Percentiles rank a stretch among this genome's conserved stretches.
These are phyloP conservation scores for Spodoptera littoralis DNA, from an alignment of 2,888 invertebrate species.

Conservation along the genomic window DNA sequence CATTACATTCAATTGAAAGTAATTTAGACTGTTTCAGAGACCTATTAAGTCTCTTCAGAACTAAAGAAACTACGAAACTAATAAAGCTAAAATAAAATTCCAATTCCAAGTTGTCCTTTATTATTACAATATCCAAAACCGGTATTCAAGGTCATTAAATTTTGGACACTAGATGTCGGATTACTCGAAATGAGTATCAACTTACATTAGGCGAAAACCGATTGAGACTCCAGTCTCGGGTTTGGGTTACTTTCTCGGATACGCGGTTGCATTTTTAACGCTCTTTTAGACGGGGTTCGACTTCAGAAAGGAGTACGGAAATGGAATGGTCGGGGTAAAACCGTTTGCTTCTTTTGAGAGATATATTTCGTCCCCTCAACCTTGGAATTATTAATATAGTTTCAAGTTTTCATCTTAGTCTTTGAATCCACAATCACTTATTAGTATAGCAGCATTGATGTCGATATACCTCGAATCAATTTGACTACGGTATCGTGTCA, in stretches of 20 bases:
- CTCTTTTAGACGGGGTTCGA: conserved; percentile 33
- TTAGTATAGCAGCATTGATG: conserved; percentile 11
- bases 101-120: neutral
- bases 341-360: conserved; percentile 14
- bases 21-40: conserved; percentile 15
- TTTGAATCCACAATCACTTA: conserved; percentile 13
- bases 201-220: conserved; percentile 33
- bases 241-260: conserved; percentile 34
- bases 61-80: neutral
- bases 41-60: neutral
- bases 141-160: conserved; percentile 10
- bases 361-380: conserved; percentile 10
- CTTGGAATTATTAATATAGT: conserved; percentile 16
- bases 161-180: conserved; percentile 1
- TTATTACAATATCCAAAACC: conserved; percentile 12
- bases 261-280: conserved; percentile 49
- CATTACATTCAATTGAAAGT: conserved; percentile 24
- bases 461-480: conserved; percentile 24
- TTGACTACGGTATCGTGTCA: conserved; percentile 34
- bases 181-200: conserved; percentile 24
- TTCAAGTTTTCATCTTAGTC: conserved; percentile 4
- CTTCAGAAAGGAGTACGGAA: conserved; percentile 16
- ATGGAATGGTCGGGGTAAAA: conserved; percentile 10
- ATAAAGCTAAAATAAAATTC: conserved; percentile 8
- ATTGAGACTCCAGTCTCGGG: conserved; percentile 16